Conservation (phyloP, 2,797 vertebrate genomes). For the Amazonetta brasiliensis region DNA sequence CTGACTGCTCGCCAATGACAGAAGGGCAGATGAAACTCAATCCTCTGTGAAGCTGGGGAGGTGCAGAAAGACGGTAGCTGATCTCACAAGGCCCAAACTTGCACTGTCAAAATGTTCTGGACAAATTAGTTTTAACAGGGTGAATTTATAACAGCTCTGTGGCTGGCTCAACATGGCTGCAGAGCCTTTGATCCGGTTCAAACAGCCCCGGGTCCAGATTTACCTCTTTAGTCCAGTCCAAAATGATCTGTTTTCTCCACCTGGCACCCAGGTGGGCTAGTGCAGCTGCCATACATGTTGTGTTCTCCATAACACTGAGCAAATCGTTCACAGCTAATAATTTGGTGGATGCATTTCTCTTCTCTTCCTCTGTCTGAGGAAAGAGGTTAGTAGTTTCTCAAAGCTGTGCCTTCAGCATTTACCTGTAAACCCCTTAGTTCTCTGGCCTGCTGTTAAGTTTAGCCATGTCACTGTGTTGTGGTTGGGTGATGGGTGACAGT, state of each 20-base stretch:
- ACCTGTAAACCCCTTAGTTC: constrained; percentile 43
- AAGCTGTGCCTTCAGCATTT: constrained; percentile 48
- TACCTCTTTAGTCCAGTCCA: background rate
- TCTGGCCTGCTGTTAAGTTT: constrained; percentile 18
- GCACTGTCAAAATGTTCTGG: background rate
- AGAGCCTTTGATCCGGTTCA: background rate
- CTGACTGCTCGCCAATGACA: background rate
- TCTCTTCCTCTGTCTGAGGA: constrained; percentile 39
- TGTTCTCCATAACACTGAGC: background rate
- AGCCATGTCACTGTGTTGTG: background rate
- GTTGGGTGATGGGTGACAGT: background rate
- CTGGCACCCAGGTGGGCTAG: background rate
- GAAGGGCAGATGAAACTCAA: background rate
- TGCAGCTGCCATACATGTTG: background rate
- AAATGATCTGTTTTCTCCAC: background rate
- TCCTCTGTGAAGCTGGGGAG: background rate
- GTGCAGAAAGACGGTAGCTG: background rate
- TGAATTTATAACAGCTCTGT: background rate
- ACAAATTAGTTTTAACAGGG: background rate
- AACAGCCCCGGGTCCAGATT: background rate
- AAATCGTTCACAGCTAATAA: constrained; percentile 10
- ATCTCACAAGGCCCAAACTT: background rate
- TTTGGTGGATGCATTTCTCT: constrained; percentile 36
- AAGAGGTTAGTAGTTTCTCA: constrained; percentile 56
- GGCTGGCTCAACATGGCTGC: background rate